These are phyloP conservation scores for Dissostichus mawsoni DNA, from an alignment of 2,113 vertebrate species.

Conservation along the genomic window DNA sequence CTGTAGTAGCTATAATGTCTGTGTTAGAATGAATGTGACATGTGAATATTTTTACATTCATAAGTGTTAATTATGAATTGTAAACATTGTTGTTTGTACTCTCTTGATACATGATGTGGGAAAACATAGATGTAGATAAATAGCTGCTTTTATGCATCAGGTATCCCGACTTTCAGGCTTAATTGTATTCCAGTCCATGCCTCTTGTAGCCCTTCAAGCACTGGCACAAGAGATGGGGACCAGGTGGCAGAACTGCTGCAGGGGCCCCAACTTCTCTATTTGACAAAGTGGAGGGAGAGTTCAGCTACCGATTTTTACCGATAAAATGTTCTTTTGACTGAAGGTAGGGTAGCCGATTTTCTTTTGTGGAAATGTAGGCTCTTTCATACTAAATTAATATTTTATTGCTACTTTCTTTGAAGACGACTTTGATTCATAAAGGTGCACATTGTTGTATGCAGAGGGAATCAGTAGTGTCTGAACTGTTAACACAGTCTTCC, in stretches of 20 bases:
- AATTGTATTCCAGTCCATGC: conserved; percentile 45
- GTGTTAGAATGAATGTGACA: not conserved
- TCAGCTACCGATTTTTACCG: not conserved
- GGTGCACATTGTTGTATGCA: not conserved
- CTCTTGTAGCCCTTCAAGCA: conserved; percentile 37
- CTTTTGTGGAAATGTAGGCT: no score
- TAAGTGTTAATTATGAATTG: no score
- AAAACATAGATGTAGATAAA: no score
- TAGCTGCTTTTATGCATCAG: conserved; percentile 1
- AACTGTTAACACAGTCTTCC: no score
- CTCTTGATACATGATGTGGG: no score
- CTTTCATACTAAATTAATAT: not conserved
- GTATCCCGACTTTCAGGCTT: not conserved
- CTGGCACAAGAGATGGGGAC: conserved; percentile 25
- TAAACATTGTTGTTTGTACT: no score
- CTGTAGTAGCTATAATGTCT: not conserved
- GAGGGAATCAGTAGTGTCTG: not conserved
- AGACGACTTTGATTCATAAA: not conserved
- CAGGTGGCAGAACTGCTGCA: conserved; percentile 31
- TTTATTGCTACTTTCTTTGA: not conserved
- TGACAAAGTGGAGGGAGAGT: conserved; percentile 3
- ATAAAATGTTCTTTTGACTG: not conserved
- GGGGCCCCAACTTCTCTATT: conserved; percentile 1
- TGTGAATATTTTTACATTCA: no score
- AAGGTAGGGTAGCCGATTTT: not conserved